A percentile compares a stretch with the other conserved stretches of the same genome.
Conservation (phyloP, 2,113 vertebrate species). For the Grammomys surdaster region DNA sequence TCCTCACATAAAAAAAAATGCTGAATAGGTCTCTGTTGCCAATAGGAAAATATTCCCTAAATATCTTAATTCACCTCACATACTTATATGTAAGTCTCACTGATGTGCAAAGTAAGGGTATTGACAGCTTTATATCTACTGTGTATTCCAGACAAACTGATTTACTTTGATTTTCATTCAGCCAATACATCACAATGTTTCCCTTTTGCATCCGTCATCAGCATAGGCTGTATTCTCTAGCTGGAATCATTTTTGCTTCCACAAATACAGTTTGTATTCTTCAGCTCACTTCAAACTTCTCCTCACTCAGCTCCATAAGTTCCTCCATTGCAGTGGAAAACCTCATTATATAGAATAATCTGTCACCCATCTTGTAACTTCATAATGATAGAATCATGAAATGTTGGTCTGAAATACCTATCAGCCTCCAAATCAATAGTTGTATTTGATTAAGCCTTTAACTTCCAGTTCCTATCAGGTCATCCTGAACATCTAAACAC, state of each 20-base stretch:
- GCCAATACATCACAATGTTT: not conserved
- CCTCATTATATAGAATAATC: not conserved
- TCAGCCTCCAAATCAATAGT: not conserved
- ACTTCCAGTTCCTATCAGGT: not conserved
- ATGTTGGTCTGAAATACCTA: not conserved
- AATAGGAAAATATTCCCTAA: not conserved
- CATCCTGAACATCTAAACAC: accelerated
- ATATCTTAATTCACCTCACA: not conserved
- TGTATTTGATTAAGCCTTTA: not conserved
- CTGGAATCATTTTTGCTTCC: not conserved
- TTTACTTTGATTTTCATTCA: not conserved
- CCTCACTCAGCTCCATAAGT: not conserved
- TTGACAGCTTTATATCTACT: not conserved
- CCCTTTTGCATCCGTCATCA: not conserved
- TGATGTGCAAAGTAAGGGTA: not conserved
- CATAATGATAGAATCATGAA: not conserved
- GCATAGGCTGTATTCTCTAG: not conserved
- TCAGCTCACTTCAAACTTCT: not conserved
- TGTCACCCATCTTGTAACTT: not conserved
- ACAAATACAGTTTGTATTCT: not conserved
- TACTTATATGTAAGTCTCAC: not conserved
- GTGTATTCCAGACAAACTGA: not conserved
- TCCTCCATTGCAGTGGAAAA: not conserved
- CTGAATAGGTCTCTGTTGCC: not conserved
- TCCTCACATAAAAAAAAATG: not conserved